phyloP scores from a whole-genome alignment of 2,888 invertebrate genomes.

The Vannuccia rotundouncinata region DNA sequence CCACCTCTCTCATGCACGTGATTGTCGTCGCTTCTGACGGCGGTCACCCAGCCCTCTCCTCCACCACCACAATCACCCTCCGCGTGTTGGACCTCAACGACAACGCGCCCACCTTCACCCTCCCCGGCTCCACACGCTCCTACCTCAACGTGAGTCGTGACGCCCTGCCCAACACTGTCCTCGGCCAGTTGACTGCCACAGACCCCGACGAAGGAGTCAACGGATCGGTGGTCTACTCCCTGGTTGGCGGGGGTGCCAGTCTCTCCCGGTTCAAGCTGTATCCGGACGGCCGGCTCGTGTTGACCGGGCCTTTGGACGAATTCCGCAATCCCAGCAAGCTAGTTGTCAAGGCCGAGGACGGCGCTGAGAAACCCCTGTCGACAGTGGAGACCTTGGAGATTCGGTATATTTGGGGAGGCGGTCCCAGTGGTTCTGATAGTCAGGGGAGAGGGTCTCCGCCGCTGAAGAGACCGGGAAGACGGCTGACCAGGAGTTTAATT shows the following conservation, averaged over 20 bases:
- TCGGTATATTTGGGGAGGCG: not conserved
- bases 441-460: not conserved
- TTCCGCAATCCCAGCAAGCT: not conserved
- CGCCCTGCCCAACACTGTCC: not conserved
- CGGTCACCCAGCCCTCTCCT: constrained; percentile 4
- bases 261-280: not conserved
- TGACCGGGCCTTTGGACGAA: not conserved
- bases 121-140: not conserved
- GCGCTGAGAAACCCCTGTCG: not conserved
- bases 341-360: constrained; percentile 8
- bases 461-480: not conserved
- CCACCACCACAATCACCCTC: constrained; percentile 16
- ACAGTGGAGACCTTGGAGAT: constrained; percentile 2
- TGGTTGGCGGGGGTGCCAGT: not conserved
- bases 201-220: constrained; percentile 27
- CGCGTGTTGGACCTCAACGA: constrained; percentile 32
- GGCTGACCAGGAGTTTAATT: not conserved
- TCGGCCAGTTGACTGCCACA: not conserved
- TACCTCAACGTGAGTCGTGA: constrained; percentile 12
- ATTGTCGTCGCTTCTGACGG: constrained; percentile 6
- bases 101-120: constrained; percentile 23
- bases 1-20: not conserved
- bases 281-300: constrained; percentile 15
- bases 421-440: not conserved
- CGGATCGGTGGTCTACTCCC: constrained; percentile 1